Base-by-base conservation (phyloP, 2,113 vertebrate genomes). In the Ranitomeya variabilis region DNA sequence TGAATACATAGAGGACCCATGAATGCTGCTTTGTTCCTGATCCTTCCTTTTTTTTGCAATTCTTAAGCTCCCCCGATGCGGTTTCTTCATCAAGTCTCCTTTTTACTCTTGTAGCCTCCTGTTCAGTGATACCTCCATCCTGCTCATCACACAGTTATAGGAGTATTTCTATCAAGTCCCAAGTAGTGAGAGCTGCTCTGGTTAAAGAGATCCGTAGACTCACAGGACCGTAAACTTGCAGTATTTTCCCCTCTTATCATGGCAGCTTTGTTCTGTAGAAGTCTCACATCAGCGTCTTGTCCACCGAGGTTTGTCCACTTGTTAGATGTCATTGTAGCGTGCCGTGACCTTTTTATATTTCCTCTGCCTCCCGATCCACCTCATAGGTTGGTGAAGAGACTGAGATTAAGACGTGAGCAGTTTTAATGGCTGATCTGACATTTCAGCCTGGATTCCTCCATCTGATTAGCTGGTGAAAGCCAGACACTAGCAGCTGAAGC, bases 381-480 rank as follows among this genome's bases (percentile, higher is more conserved):
- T 62, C 19, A 62, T 73, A 86, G 90, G 69, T 78, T 51, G 64
- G 71, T 45, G 80, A 89, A 91, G 87, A 82, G 89, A 87, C 89
- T 90, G 83, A 87, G 69, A 93, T 94, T 86, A 90, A 91, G 90
- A 92, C 8, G 15, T 81, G 79, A 77, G 73, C 73, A 90, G 90
- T 90, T 85, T 71, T 93, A 90, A 92, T 93, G 90, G 87, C 81
- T n/a, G 85, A 18, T 51, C 82, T 93, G 93, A 92, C 92, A 92
- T 94, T 93, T 93, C 86, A 83, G 89, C 85, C 89, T 91, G 90
- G 87, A 80, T 80, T 57, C 78, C 90, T 92, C 91, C 90, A 21
- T 76, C 66, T 90, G 26, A 76, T 90, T 83, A 89, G 60, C 66
- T 54, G 59, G 93, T 78, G 55, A 87, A 26, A 80, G 79, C 67